A percentile compares a stretch with the other conserved stretches of the same genome.
These are phyloP conservation scores for Rissa tridactyla DNA, from an alignment of 2,113 vertebrate genomes.

Conservation along the genomic window DNA sequence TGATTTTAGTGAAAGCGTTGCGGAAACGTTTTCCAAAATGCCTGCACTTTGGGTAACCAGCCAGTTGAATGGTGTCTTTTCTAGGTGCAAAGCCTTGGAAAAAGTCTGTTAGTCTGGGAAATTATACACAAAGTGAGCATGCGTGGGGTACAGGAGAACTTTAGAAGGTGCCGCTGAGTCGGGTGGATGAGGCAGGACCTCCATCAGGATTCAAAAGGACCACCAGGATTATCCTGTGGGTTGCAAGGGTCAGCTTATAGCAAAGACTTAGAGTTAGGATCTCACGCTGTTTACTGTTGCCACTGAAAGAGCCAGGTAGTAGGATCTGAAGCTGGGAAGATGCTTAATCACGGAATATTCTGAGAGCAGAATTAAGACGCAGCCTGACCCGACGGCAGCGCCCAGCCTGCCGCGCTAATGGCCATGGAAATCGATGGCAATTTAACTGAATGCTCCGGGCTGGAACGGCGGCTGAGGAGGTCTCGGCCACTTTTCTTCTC, in stretches of 20 bases:
- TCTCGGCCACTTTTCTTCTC: neutral
- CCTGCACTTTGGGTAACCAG: neutral
- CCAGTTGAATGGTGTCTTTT: neutral
- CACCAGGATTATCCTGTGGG: neutral
- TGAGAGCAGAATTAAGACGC: neutral
- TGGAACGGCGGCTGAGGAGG: accelerated
- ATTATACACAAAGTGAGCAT: neutral
- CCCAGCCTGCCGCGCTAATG: neutral
- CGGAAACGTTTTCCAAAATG: neutral
- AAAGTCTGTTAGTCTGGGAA: neutral
- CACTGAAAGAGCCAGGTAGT: neutral
- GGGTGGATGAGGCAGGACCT: neutral
- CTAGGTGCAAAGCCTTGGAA: neutral
- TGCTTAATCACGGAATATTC: neutral
- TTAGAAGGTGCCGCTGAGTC: neutral
- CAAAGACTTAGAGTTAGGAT: neutral
- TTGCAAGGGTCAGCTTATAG: neutral
- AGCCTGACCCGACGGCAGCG: neutral
- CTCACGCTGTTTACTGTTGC: neutral
- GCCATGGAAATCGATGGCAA: neutral
- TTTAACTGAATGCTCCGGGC: neutral
- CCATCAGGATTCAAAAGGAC: neutral
- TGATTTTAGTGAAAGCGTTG: neutral
- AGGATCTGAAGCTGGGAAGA: neutral
- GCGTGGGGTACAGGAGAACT: neutral